Evolutionary conservation across 2,888 invertebrate genomes (phyloP), one percentile per base, ranked within the genome.

Genomic region (Barypeithes pellucidus): DNA sequence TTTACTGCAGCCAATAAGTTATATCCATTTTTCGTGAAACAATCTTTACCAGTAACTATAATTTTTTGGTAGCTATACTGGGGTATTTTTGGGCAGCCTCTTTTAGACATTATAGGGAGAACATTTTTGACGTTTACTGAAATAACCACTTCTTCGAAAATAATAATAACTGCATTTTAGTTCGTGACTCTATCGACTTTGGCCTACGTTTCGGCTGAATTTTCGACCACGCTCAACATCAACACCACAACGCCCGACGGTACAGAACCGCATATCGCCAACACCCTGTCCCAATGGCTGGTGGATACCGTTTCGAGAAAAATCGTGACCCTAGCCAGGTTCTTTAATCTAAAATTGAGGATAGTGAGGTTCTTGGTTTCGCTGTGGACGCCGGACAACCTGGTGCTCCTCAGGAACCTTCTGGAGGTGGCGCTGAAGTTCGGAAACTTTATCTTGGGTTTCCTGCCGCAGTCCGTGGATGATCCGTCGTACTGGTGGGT

Each of bases 361-460:
- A 41, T 79, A 3, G 67, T 79, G 7, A 73, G 76, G 59, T 79
- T 81, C 29, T 39, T 82, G n/a, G 63, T 74, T 3, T 77, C 80
- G 0, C 70, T 82, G 7, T 79, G 79, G 60, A 81, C 80, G 14
- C 71, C 78, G 3, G 82, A 83, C n/a, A 83, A 82, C 50, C 68
- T 83, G 9, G 20, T 75, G 9, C 63, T 81, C 24, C n/a, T 80
- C 12, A 77, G 80, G 36, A 78, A 72, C 24, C 63, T 77, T 7
- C 18, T 81, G 16, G 76, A 77, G 22, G 59, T 79, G 11, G 75
- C 67, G 0, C 54, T 77, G 7, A 57, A 18, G 9, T 16, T 65
- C 5, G 65, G 24, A 11, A 69, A 69, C 18, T 63, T 73, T 29
- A 18, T 59, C 20, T 36, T 73, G 7, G 12, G 20, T 8, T 52